These are phyloP conservation scores for Atethmia centrago DNA, from an alignment of 2,888 invertebrate genomes.

Conservation along the genomic window DNA sequence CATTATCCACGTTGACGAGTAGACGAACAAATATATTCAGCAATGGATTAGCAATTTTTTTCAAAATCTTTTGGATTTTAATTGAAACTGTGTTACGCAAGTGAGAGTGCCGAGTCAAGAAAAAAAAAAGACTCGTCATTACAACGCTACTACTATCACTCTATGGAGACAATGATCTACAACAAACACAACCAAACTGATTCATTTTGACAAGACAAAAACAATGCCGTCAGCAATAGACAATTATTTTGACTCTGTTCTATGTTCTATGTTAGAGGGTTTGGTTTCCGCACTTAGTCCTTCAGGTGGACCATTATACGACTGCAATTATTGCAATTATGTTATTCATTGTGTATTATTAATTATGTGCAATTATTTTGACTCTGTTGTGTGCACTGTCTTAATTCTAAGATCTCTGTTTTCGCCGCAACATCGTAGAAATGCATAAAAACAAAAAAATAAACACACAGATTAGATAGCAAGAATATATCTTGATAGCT, in stretches of 20 bases:
- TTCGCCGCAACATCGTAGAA: conserved; percentile 15
- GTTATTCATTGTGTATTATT: too few species aligned
- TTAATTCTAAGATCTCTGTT: conserved; percentile 15
- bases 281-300: too few species aligned
- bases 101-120: neutral
- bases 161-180: neutral
- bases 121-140: neutral
- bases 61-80: too few species aligned
- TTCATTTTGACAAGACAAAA: neutral
- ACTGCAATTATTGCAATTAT: too few species aligned
- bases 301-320: too few species aligned
- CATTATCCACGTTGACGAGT: neutral
- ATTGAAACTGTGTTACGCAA: neutral
- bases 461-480: conserved; percentile 46
- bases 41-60: too few species aligned
- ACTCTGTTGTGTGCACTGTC: neutral
- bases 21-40: neutral
- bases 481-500: conserved; percentile 55
- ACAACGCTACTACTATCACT: too few species aligned
- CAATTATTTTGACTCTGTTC: neutral
- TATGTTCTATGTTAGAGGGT: too few species aligned
- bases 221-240: too few species aligned
- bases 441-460: conserved; percentile 36
- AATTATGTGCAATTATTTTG: neutral
- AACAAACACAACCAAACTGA: neutral